Evolutionary conservation across 2,113 vertebrate genomes (phyloP).

Genomic region (Micronycteris hirsuta): DNA sequence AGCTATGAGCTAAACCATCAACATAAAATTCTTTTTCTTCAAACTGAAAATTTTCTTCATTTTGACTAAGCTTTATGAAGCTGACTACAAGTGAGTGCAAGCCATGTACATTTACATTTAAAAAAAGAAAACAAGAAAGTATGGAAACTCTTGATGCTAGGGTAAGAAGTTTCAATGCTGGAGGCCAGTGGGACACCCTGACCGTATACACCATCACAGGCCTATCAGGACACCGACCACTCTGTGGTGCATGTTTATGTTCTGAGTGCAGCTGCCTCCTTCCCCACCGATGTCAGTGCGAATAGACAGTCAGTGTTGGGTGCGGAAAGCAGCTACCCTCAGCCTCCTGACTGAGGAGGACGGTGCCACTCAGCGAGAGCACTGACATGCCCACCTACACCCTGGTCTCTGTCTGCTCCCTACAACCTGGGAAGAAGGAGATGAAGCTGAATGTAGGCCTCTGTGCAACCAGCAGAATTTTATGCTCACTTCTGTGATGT

Average conservation of each 20-base stretch:
- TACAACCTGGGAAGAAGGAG: neutral
- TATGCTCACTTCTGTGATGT: neutral
- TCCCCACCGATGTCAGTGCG: neutral
- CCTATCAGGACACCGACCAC: neutral
- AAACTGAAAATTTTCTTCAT: neutral
- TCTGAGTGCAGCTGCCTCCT: neutral
- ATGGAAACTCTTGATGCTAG: neutral
- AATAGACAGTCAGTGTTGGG: neutral
- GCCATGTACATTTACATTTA: neutral
- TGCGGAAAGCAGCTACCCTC: neutral
- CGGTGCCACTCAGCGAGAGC: neutral
- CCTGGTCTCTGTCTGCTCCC: neutral
- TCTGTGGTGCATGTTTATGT: neutral
- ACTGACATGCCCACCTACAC: too few species aligned
- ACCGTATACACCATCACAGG: fast-evolving
- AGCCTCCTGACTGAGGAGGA: neutral
- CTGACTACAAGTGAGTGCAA: neutral
- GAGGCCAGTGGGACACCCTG: neutral
- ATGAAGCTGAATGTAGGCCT: neutral
- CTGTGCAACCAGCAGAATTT: neutral
- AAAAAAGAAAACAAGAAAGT: neutral
- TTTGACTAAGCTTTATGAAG: neutral
- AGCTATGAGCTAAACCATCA: neutral
- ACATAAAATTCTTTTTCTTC: neutral
- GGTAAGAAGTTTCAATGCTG: neutral